Evolutionary conservation across 2,888 invertebrate genomes (phyloP).

Genomic region (Acronicta leporina): DNA sequence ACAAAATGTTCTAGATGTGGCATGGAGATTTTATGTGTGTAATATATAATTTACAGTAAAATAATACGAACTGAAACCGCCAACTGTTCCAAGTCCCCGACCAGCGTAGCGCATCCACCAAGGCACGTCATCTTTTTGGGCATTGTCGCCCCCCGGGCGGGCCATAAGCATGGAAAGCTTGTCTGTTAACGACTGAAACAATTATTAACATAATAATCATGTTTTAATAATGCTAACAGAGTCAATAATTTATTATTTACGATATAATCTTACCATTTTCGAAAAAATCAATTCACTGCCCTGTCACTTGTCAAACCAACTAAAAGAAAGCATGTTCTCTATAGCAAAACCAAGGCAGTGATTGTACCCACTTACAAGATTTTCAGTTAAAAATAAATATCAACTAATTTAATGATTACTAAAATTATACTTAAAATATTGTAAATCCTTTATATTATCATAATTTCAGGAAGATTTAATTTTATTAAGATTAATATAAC

Average conservation of each 20-base stretch:
- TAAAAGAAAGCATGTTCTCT: conserved; percentile 37
- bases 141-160: conserved; percentile 94
- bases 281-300: conserved; percentile 86
- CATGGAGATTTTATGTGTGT: conserved; percentile 15
- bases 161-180: conserved; percentile 94
- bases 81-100: conserved; percentile 94
- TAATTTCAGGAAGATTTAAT: background rate
- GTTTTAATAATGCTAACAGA: conserved; percentile 23
- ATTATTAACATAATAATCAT: conserved; percentile 60
- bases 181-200: conserved; percentile 92
- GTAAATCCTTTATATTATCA: background rate
- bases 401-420: no score
- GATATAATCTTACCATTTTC: conserved; percentile 81
- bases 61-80: conserved; percentile 93
- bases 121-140: conserved; percentile 94
- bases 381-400: no score
- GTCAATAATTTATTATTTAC: conserved; percentile 61
- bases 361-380: no score
- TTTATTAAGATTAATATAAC: background rate
- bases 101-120: conserved; percentile 97
- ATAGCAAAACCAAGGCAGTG: no score
- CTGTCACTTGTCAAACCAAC: conserved; percentile 75
- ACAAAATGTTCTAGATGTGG: background rate
- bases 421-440: no score
- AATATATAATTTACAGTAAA: conserved; percentile 43